Evolutionary conservation across 2,888 invertebrate genomes (phyloP).

Genomic region (Lepidochitona cinerea): DNA sequence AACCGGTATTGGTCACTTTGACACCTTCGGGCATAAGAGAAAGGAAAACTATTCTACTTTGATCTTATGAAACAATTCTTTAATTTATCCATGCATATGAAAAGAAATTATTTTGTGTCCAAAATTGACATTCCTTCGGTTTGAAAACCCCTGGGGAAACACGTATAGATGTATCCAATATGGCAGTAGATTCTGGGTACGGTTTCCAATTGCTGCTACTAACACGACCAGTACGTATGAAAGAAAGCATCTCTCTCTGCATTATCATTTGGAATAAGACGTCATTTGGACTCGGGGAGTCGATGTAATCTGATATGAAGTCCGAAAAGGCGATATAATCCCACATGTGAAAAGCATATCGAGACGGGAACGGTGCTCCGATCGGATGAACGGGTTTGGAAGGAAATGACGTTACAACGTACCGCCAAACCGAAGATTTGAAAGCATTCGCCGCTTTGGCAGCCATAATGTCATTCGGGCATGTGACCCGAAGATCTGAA

Average conservation of each 20-base stretch:
- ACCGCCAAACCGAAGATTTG: slow-evolving; percentile 47
- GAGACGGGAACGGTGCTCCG: slow-evolving; percentile 20
- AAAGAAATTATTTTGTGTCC: slow-evolving; percentile 49
- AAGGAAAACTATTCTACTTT: no score
- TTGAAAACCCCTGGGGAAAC: slow-evolving; percentile 33
- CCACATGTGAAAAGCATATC: slow-evolving; percentile 53
- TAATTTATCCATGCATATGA: slow-evolving; percentile 56
- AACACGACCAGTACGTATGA: slow-evolving; percentile 43
- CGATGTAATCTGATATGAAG: slow-evolving; percentile 35
- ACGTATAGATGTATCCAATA: slow-evolving; percentile 26
- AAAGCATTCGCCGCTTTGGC: slow-evolving; percentile 33
- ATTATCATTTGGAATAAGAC: slow-evolving; percentile 41
- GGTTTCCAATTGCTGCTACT: slow-evolving; percentile 35
- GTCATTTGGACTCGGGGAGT: slow-evolving; percentile 39
- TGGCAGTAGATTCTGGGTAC: slow-evolving; percentile 41
- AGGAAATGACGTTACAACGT: slow-evolving; percentile 49
- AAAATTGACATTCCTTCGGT: slow-evolving; percentile 51
- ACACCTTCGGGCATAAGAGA: no score
- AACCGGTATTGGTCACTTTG: no score
- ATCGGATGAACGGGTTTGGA: slow-evolving; percentile 41
- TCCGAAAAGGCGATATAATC: slow-evolving; percentile 56
- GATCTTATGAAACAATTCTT: no score
- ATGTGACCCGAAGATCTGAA: slow-evolving; percentile 55
- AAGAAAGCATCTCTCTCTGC: slow-evolving; percentile 44
- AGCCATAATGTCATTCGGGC: slow-evolving; percentile 50